These are phyloP conservation scores for Saguinus midas DNA, from an alignment of 2,113 vertebrate species.

Conservation along the genomic window DNA sequence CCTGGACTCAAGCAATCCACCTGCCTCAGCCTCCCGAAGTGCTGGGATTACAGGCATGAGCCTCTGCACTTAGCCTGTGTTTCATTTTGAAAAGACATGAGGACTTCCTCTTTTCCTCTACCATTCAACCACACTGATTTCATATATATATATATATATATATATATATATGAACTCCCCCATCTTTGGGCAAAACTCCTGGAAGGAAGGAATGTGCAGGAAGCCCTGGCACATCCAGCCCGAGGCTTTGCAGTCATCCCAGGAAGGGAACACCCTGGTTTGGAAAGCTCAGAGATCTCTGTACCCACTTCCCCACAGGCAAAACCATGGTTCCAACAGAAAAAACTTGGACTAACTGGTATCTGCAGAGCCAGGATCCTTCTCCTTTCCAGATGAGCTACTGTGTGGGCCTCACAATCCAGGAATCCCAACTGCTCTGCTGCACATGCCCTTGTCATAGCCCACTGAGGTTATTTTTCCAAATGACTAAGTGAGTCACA, in stretches of 20 bases:
- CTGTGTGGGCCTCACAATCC: not conserved
- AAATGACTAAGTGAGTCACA: not conserved
- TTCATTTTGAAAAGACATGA: not conserved
- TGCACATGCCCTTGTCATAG: not conserved
- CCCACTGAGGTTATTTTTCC: slow-evolving; percentile 9
- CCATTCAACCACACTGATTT: not conserved
- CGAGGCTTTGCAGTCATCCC: not conserved
- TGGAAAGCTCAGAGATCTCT: not conserved
- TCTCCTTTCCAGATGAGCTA: not conserved
- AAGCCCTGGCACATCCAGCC: not conserved
- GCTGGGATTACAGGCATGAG: too few relatives aligned
- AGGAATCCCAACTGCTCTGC: not conserved
- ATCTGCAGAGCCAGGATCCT: not conserved
- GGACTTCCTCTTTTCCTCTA: not conserved
- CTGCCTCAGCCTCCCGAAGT: too few relatives aligned
- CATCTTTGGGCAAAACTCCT: not conserved
- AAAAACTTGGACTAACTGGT: not conserved
- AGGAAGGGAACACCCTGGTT: not conserved
- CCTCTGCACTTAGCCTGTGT: too few relatives aligned
- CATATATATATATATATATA: not conserved
- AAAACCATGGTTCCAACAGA: not conserved
- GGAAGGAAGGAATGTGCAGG: not conserved
- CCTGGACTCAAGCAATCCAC: too few relatives aligned
- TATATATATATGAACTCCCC: not conserved
- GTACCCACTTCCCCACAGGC: not conserved